Evolutionary conservation across 2,797 vertebrate species (phyloP).

Genomic region (Miichthys miiuy): DNA sequence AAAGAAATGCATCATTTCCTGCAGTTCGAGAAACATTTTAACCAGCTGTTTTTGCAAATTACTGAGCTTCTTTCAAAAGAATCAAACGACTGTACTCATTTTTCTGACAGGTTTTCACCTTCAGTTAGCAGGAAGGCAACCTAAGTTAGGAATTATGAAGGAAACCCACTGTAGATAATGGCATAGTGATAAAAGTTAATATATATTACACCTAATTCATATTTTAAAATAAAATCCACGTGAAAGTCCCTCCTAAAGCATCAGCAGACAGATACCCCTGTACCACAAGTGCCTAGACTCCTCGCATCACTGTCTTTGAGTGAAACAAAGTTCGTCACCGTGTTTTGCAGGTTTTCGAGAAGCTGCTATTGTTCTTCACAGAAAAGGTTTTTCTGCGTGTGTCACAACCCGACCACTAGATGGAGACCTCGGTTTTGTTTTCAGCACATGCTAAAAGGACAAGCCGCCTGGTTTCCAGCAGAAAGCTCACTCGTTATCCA

Average conservation of each 20-base stretch:
- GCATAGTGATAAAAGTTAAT: neutral
- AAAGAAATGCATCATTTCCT: neutral
- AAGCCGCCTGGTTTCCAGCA: slow-evolving; percentile 1
- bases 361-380: neutral
- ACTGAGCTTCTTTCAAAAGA: too few relatives aligned
- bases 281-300: too few relatives aligned
- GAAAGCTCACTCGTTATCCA: neutral
- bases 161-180: neutral
- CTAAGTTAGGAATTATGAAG: neutral
- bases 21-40: neutral
- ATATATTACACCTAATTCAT: neutral
- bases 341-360: neutral
- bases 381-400: neutral
- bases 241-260: neutral
- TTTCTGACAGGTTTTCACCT: neutral
- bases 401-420: slow-evolving; percentile 32
- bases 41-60: neutral
- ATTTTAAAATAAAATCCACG: neutral
- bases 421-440: slow-evolving; percentile 22
- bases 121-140: neutral
- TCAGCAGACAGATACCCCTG: neutral
- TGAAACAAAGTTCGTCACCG: neutral
- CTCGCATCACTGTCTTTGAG: too few relatives aligned
- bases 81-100: too few relatives aligned
- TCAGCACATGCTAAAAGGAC: neutral